A percentile compares a stretch with the other conserved stretches of the same genome.
Conservation (phyloP, 2,113 vertebrate species). For the Gnathonemus longibarbis region DNA sequence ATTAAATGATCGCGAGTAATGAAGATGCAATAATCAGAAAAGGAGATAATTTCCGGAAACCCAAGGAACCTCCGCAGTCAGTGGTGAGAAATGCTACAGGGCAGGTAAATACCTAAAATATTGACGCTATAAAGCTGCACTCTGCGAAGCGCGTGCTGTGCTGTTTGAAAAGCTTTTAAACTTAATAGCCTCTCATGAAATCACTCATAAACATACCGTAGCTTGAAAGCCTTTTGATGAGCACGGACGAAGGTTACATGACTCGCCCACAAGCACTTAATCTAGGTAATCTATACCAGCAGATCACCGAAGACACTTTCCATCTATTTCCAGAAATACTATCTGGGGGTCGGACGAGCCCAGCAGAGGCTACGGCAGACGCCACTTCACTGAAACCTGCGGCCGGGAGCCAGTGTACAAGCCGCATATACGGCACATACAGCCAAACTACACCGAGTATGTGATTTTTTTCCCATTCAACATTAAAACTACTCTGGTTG, state of each 20-base stretch:
- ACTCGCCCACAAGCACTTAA: neutral
- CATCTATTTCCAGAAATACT: neutral
- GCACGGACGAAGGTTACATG: neutral
- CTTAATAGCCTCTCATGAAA: neutral
- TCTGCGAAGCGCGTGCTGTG: neutral
- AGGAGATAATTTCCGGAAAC: neutral
- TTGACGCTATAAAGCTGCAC: neutral
- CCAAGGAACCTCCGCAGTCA: neutral
- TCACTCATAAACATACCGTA: neutral
- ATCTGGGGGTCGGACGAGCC: neutral
- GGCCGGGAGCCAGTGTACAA: constrained; percentile 23
- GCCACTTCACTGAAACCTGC: neutral
- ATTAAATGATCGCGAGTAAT: neutral
- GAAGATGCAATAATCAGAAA: neutral
- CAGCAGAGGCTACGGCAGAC: neutral
- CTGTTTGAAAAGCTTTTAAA: neutral
- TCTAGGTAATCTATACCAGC: neutral
- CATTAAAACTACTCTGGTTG: neutral
- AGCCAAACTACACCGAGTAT: constrained; percentile 30
- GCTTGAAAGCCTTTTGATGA: neutral
- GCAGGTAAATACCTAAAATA: neutral
- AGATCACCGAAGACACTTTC: neutral
- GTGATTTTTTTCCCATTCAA: neutral
- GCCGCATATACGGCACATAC: constrained; percentile 26
- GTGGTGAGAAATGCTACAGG: neutral